A percentile compares a stretch with the other conserved stretches of the same genome.
Evolutionary conservation across 2,113 vertebrate species (phyloP).

Genomic region (Fukomys damarensis): DNA sequence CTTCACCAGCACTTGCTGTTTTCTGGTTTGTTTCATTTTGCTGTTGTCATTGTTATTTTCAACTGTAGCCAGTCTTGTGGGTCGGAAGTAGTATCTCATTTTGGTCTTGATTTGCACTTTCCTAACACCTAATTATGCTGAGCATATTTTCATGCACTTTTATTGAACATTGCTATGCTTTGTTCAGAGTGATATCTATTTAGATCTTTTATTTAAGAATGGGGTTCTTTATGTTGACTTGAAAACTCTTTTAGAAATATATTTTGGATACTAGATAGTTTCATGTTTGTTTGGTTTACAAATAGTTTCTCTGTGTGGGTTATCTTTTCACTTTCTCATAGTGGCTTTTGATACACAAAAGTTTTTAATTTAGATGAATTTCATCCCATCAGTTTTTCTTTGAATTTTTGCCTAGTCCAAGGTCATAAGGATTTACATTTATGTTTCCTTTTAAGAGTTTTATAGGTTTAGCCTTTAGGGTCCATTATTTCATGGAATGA

Average conservation of each 20-base stretch:
- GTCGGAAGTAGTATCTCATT: neutral
- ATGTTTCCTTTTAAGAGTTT: neutral
- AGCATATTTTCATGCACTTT: neutral
- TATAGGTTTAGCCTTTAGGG: neutral
- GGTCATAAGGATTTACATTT: neutral
- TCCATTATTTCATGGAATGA: neutral
- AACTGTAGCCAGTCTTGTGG: neutral
- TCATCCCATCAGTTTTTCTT: neutral
- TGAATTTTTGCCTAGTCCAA: neutral
- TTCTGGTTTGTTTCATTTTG: neutral
- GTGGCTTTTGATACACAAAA: neutral
- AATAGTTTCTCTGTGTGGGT: neutral
- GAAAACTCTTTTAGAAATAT: neutral
- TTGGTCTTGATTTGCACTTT: neutral
- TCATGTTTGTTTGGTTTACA: neutral
- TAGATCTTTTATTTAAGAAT: neutral
- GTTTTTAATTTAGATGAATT: neutral
- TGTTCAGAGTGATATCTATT: neutral
- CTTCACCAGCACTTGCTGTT: neutral
- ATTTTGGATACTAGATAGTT: neutral
- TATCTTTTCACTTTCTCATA: neutral
- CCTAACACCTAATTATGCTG: neutral
- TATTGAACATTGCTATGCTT: neutral
- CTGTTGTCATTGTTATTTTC: neutral
- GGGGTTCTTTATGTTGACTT: neutral